Evolutionary conservation across 2,113 vertebrate species (phyloP).

Genomic region (Gnathonemus longibarbis): DNA sequence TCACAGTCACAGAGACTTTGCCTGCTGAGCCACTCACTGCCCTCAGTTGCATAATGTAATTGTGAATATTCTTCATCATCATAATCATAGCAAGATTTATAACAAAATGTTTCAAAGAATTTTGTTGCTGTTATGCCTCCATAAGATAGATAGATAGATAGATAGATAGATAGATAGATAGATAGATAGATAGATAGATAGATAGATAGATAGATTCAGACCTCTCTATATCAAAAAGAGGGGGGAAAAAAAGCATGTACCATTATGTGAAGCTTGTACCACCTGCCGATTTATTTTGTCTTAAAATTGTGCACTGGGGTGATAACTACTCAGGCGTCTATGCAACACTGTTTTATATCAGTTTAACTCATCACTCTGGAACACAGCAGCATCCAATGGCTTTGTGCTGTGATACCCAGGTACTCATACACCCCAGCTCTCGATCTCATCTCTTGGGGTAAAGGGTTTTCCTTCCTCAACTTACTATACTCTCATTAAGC

Average conservation of each 20-base stretch:
- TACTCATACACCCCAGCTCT: not conserved
- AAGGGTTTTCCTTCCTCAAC: not conserved
- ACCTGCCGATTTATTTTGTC: not conserved
- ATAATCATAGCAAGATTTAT: not conserved
- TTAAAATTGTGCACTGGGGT: not conserved
- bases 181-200: not conserved
- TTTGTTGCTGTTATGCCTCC: not conserved
- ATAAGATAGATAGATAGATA: not conserved
- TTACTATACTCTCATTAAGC: not conserved
- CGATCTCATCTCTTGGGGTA: not conserved
- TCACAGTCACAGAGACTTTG: too few relatives aligned
- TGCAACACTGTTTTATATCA: conserved; percentile 1
- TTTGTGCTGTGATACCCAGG: not conserved
- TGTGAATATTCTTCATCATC: not conserved
- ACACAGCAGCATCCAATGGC: not conserved
- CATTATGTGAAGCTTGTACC: not conserved
- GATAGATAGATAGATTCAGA: not conserved
- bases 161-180: not conserved
- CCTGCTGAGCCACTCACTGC: too few relatives aligned
- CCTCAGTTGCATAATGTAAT: too few relatives aligned
- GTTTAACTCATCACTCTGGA: not conserved
- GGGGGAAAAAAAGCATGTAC: not conserved
- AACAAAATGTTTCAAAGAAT: not conserved
- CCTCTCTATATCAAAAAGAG: not conserved
- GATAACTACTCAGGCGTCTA: not conserved